Evolutionary conservation across 2,113 vertebrate species (phyloP).

Genomic region (Urocolius indicus): DNA sequence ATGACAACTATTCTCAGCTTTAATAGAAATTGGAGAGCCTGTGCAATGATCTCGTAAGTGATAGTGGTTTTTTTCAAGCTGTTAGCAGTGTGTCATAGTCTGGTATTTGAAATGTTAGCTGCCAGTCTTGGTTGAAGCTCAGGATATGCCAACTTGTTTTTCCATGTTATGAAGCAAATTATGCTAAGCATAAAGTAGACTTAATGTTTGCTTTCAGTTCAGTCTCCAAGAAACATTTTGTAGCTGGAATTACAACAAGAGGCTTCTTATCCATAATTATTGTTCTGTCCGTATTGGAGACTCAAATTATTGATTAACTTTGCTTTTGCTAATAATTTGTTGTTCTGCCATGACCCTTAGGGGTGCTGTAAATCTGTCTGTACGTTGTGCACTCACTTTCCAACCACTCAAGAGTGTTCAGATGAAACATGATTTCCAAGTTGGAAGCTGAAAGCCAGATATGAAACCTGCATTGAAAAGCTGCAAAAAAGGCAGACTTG

Average conservation of each 20-base stretch:
- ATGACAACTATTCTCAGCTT: slow-evolving; percentile 85
- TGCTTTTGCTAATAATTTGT: not conserved
- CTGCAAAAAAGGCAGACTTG: not conserved
- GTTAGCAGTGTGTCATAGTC: not conserved
- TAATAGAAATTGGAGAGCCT: slow-evolving; percentile 88
- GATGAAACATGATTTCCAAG: accelerated
- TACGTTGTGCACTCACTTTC: not conserved
- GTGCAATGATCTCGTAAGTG: slow-evolving; percentile 83
- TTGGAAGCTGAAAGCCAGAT: not conserved
- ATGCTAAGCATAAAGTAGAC: not conserved
- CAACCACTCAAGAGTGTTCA: not conserved
- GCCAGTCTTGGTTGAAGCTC: not conserved
- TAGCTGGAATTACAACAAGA: not conserved
- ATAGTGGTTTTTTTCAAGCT: not conserved
- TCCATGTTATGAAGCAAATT: not conserved
- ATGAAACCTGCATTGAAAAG: not conserved
- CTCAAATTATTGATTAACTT: not conserved
- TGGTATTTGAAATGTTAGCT: not conserved
- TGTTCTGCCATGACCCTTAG: not conserved
- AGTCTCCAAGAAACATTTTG: not conserved
- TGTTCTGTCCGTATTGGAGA: not conserved
- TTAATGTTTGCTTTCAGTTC: not conserved
- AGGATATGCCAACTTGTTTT: not conserved
- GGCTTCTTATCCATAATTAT: not conserved
- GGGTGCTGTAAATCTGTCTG: not conserved